Conservation (phyloP, 2,797 vertebrate genomes). For the Epinephelus coioides region DNA sequence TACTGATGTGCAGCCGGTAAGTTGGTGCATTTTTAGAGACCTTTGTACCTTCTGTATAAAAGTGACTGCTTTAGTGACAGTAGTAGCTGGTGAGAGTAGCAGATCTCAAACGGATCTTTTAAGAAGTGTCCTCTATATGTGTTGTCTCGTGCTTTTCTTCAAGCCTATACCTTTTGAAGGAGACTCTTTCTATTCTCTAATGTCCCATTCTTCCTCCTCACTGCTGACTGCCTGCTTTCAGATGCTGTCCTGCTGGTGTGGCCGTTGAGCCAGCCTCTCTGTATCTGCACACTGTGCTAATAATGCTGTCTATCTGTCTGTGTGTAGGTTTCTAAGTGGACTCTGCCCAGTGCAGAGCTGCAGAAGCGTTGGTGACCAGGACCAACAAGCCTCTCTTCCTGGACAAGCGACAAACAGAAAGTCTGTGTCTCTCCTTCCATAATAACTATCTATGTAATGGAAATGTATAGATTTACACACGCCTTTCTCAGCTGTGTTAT, state of each 20-base stretch:
- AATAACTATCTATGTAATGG: constrained; percentile 88
- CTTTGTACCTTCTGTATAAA: too few species aligned
- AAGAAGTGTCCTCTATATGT: too few species aligned
- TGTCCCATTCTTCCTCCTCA: neutral
- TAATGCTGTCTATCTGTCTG: constrained; percentile 20
- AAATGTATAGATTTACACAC: constrained; percentile 87
- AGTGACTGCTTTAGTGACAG: too few species aligned
- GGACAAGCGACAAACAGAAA: constrained; percentile 78
- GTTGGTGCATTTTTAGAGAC: too few species aligned
- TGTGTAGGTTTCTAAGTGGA: constrained; percentile 76
- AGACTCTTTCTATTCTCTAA: neutral
- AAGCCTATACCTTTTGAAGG: neutral
- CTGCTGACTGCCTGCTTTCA: neutral
- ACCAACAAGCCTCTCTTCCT: constrained; percentile 74
- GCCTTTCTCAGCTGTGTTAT: constrained; percentile 83
- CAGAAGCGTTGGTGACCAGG: constrained; percentile 74
- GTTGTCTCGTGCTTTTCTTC: too few species aligned
- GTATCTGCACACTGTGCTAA: neutral
- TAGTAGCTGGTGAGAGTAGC: neutral
- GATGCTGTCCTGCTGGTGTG: neutral
- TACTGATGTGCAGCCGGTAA: too few species aligned
- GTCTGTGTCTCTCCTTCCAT: constrained; percentile 86
- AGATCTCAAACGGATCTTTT: too few species aligned
- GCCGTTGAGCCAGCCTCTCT: too few species aligned
- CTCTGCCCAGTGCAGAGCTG: constrained; percentile 55